A percentile compares a stretch with the other conserved stretches of the same genome.
These are phyloP conservation scores for Cyanistes caeruleus DNA, from an alignment of 2,113 vertebrate genomes.

Conservation along the genomic window DNA sequence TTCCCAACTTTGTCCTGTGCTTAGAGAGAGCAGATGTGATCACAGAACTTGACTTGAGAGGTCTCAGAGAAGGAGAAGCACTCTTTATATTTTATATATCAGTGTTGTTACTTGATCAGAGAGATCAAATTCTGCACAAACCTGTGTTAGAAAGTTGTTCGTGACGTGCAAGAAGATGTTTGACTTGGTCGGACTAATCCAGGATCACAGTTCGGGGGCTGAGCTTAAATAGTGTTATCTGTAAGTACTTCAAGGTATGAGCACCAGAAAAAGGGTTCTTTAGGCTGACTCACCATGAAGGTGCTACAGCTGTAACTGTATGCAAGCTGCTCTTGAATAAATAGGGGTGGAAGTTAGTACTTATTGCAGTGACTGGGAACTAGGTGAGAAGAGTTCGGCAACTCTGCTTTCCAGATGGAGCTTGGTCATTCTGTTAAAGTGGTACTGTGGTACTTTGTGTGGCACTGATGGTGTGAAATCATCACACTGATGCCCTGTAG, in stretches of 20 bases:
- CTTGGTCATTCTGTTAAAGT: not conserved
- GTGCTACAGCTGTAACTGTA: not conserved
- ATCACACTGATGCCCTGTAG: not conserved
- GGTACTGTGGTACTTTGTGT: not conserved
- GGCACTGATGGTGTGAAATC: not conserved
- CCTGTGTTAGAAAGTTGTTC: fast-evolving
- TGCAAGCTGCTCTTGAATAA: not conserved
- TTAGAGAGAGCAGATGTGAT: not conserved
- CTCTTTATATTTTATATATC: not conserved
- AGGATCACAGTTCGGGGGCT: not conserved
- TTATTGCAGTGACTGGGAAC: not conserved
- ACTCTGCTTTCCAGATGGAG: not conserved
- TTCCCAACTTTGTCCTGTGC: not conserved
- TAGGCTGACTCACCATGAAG: not conserved
- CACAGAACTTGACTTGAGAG: not conserved
- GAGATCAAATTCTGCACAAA: not conserved
- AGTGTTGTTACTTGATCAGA: not conserved
- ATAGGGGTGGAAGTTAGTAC: not conserved
- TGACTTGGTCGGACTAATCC: not conserved
- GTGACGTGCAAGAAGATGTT: not conserved
- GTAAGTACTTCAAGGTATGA: not conserved
- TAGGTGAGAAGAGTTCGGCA: not conserved
- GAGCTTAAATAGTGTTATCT: not conserved
- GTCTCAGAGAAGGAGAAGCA: not conserved
- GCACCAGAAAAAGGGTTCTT: not conserved